These are phyloP conservation scores for Helleia helle DNA, from an alignment of 2,888 invertebrate species.

Conservation along the genomic window DNA sequence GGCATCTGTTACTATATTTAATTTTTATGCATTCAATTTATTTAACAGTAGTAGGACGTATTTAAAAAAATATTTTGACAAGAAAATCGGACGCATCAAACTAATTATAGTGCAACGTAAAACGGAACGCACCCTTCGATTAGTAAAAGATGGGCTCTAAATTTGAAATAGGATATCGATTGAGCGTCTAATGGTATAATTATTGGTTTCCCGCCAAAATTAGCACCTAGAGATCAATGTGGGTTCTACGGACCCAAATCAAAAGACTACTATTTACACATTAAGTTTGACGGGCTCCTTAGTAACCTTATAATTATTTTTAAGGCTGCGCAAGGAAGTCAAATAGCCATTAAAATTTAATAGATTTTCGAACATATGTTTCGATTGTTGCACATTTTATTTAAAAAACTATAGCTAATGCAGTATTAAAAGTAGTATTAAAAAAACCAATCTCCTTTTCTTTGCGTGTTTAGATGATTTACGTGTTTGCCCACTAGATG, in stretches of 20 bases:
- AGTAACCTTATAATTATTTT: constrained; percentile 62
- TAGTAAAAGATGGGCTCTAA: constrained; percentile 37
- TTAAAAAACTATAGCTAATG: too few relatives aligned
- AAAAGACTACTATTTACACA: constrained; percentile 67
- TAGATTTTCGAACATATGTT: constrained; percentile 50
- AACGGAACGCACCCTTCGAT: constrained; percentile 36
- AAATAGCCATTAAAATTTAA: constrained; percentile 45
- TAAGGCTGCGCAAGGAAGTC: constrained; percentile 49
- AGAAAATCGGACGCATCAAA: constrained; percentile 40
- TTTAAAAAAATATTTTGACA: constrained; percentile 49
- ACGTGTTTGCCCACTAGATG: too few relatives aligned
- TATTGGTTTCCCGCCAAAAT: constrained; percentile 57
- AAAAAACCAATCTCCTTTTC: too few relatives aligned
- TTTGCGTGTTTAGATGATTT: too few relatives aligned
- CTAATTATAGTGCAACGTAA: constrained; percentile 44
- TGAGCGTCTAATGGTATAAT: constrained; percentile 66
- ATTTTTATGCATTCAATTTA: constrained; percentile 4
- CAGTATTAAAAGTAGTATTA: too few relatives aligned
- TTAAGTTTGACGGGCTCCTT: constrained; percentile 68
- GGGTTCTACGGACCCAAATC: constrained; percentile 39
- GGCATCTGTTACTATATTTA: background rate
- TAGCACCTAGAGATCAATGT: constrained; percentile 54
- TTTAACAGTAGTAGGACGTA: constrained; percentile 8
- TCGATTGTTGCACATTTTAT: too few relatives aligned
- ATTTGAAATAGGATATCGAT: constrained; percentile 61